Conservation (phyloP, 2,113 vertebrate species). For the Microcebus griseorufus region DNA sequence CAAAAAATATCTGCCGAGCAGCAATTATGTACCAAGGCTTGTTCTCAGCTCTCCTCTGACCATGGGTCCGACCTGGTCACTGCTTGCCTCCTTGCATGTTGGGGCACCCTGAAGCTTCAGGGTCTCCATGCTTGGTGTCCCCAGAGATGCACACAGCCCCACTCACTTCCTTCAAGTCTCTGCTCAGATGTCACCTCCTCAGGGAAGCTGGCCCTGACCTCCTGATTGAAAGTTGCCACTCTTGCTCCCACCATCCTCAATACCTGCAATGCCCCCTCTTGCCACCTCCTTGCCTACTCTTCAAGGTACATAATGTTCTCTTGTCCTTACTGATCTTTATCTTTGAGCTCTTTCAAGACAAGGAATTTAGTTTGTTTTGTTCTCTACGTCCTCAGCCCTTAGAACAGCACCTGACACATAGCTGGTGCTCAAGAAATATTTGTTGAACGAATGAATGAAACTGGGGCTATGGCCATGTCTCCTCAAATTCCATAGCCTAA, state of each 20-base stretch:
- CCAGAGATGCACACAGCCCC: not conserved
- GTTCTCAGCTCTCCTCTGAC: not conserved
- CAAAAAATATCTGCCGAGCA: not conserved
- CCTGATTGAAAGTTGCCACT: not conserved
- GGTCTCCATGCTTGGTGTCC: not conserved
- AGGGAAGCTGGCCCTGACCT: rapidly evolving
- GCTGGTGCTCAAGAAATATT: not conserved
- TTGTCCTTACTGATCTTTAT: rapidly evolving
- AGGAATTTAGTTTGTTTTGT: not conserved
- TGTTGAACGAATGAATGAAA: not conserved
- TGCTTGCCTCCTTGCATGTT: not conserved
- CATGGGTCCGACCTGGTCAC: rapidly evolving
- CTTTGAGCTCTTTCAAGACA: rapidly evolving
- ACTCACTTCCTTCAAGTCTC: not conserved
- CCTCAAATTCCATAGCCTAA: not conserved
- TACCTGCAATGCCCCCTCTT: not conserved
- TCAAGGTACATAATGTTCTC: rapidly evolving
- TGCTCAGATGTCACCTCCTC: not conserved
- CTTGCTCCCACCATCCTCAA: not conserved
- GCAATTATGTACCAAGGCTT: not conserved
- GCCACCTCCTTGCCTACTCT: not conserved
- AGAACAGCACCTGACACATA: not conserved
- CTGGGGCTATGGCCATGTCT: rapidly evolving
- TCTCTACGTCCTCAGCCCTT: not conserved
- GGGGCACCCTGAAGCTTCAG: not conserved